A percentile compares a stretch with the other conserved stretches of the same genome.
phyloP scores from a whole-genome alignment of 1,140 invertebrate species.

The Aphelenchoides fujianensis region DNA sequence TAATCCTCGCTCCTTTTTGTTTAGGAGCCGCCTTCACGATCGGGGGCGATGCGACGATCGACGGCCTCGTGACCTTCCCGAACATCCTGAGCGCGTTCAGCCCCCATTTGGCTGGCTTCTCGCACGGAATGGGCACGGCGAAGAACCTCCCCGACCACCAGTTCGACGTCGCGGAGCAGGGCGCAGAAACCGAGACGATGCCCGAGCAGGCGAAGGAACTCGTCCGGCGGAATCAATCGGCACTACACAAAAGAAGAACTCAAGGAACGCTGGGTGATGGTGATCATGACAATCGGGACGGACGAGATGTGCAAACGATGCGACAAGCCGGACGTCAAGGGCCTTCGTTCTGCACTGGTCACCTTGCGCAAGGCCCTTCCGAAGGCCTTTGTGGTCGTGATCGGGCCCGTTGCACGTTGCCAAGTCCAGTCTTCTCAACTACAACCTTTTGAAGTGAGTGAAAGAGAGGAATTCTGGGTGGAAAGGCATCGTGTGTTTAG shows the following conservation, averaged over 20 bases:
- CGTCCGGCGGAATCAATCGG: constrained; percentile 36
- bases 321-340: constrained; percentile 45
- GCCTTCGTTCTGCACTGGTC: constrained; percentile 41
- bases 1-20: neutral
- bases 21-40: constrained; percentile 50
- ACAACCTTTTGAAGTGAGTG: constrained; percentile 56
- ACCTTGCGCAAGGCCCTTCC: constrained; percentile 41
- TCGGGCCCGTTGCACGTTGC: constrained; percentile 58
- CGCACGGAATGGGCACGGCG: constrained; percentile 48
- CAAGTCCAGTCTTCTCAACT: constrained; percentile 47
- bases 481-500: no score
- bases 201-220: constrained; percentile 45
- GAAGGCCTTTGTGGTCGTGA: constrained; percentile 48
- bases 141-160: constrained; percentile 43
- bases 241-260: constrained; percentile 30
- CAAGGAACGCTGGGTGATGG: constrained; percentile 41
- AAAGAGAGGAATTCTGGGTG: no score
- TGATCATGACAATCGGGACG: constrained; percentile 53
- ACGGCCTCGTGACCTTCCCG: constrained; percentile 45
- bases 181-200: constrained; percentile 41
- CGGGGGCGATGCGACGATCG: constrained; percentile 53
- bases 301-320: constrained; percentile 49
- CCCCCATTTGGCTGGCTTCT: constrained; percentile 42
- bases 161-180: constrained; percentile 46
- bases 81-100: constrained; percentile 48